These are phyloP conservation scores for Ctenoplectra terminalis DNA, from an alignment of 1,140 invertebrate genomes.

Conservation along the genomic window DNA sequence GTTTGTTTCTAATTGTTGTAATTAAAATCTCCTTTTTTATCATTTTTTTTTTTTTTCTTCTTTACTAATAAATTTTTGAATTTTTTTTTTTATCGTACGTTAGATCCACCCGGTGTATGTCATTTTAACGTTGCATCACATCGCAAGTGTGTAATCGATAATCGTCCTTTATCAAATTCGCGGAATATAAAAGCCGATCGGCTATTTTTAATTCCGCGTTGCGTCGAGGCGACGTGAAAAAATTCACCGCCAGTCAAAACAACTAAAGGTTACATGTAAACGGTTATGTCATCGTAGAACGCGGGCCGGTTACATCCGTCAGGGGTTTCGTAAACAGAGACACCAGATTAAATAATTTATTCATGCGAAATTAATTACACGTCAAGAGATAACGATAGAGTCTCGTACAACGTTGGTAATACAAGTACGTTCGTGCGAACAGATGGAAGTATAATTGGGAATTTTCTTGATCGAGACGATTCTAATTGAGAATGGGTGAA, in stretches of 20 bases:
- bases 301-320: background rate
- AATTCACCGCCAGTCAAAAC: background rate
- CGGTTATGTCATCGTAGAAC: background rate
- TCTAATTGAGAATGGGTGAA: background rate
- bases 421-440: background rate
- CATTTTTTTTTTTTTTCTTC: too few relatives aligned
- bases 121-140: background rate
- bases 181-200: background rate
- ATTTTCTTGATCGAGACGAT: background rate
- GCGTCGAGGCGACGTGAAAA: background rate
- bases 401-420: background rate
- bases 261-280: background rate
- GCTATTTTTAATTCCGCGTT: slow-evolving; percentile 6
- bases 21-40: too few relatives aligned
- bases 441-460: background rate
- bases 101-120: background rate
- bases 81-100: background rate
- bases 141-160: background rate
- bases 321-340: background rate
- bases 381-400: slow-evolving; percentile 25
- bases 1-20: too few relatives aligned
- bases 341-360: slow-evolving; percentile 62
- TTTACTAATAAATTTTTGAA: background rate
- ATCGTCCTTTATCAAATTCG: slow-evolving; percentile 13
- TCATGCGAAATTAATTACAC: slow-evolving; percentile 50